Percentiles rank a stretch among this genome's conserved stretches.
These are phyloP conservation scores for Brachionus manjavacas DNA, from an alignment of 1,140 invertebrate genomes.

Conservation along the genomic window DNA sequence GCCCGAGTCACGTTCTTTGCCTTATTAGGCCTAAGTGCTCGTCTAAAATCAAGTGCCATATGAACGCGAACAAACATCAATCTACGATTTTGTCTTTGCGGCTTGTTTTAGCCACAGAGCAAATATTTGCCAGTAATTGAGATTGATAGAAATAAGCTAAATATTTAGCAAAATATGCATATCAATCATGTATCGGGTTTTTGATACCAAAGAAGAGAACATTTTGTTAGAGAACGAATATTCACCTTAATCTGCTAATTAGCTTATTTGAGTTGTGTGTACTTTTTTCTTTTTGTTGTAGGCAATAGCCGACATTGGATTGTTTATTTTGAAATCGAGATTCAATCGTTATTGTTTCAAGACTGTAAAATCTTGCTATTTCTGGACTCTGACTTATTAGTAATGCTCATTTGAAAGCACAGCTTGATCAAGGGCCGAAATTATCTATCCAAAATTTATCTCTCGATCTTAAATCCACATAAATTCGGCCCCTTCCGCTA, in stretches of 20 bases:
- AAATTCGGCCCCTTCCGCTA: neutral
- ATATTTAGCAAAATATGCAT: slow-evolving; percentile 29
- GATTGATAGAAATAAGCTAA: slow-evolving; percentile 17
- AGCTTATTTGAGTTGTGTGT: slow-evolving; percentile 2
- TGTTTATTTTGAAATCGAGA: slow-evolving; percentile 32
- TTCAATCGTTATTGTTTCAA: neutral
- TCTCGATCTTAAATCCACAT: neutral
- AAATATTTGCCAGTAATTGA: slow-evolving; percentile 15
- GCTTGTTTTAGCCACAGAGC: neutral
- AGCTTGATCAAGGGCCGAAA: neutral
- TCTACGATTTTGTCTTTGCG: neutral
- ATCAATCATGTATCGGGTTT: slow-evolving; percentile 33
- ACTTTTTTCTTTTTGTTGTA: neutral
- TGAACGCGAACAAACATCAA: neutral
- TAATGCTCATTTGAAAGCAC: neutral
- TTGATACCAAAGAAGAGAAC: neutral
- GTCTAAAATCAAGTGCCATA: slow-evolving; percentile 23
- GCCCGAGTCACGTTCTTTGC: neutral
- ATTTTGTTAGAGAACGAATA: slow-evolving; percentile 16
- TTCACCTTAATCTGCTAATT: slow-evolving; percentile 18
- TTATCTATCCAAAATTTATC: neutral
- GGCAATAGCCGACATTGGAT: neutral
- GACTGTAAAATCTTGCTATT: neutral
- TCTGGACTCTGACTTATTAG: neutral
- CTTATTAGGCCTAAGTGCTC: neutral